Percentiles rank a stretch among this genome's conserved stretches.
Conservation (phyloP, 2,113 vertebrate genomes). For the Mustela lutreola region DNA sequence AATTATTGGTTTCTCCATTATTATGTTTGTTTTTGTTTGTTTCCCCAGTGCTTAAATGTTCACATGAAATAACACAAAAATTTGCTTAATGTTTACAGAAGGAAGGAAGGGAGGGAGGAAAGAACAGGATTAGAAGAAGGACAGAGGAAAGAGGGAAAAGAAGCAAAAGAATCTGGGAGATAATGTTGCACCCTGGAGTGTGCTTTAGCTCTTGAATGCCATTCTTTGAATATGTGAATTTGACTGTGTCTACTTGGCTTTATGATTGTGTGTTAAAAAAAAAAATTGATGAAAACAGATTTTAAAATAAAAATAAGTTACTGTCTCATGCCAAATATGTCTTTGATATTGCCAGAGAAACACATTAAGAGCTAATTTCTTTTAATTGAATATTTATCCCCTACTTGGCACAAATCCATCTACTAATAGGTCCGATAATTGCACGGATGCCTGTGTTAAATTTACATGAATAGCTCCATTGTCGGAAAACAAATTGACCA, state of each 20-base stretch:
- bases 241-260: not conserved
- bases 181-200: rapidly evolving
- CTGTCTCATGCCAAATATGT: not conserved
- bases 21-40: not conserved
- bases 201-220: not conserved
- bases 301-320: slow-evolving; percentile 56
- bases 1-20: not conserved
- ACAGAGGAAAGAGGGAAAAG: not conserved
- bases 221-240: not conserved
- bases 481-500: not conserved
- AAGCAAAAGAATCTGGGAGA: not conserved
- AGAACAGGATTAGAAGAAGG: not conserved
- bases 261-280: not conserved
- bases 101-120: not conserved
- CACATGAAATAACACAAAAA: not conserved
- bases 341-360: slow-evolving; percentile 58
- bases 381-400: slow-evolving; percentile 69
- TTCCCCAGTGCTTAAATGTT: not conserved
- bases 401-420: slow-evolving; percentile 56
- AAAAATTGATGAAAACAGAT: not conserved
- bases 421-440: slow-evolving; percentile 59
- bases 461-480: slow-evolving; percentile 45
- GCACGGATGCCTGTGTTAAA: slow-evolving; percentile 21
- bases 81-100: not conserved
- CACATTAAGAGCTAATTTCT: slow-evolving; percentile 62